Evolutionary conservation across 2,113 vertebrate species (phyloP).

Genomic region (Pomatostomus ruficeps): DNA sequence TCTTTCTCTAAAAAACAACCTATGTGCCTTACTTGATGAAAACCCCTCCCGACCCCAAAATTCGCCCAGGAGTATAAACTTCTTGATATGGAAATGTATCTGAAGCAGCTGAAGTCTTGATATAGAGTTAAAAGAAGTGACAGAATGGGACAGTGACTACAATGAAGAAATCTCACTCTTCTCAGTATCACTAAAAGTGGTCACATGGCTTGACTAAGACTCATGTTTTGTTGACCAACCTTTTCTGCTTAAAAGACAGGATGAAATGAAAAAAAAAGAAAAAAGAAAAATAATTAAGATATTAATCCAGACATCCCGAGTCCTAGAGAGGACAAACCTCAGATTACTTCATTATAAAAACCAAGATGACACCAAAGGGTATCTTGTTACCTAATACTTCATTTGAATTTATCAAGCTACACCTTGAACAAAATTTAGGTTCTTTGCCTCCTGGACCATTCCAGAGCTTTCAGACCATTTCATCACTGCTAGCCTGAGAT

Average conservation of each 20-base stretch:
- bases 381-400: background rate
- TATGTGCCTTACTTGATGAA: background rate
- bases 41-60: background rate
- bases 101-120: background rate
- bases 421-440: background rate
- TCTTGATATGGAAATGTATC: background rate
- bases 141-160: background rate
- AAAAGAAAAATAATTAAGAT: background rate
- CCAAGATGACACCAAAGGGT: background rate
- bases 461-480: background rate
- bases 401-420: background rate
- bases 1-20: background rate
- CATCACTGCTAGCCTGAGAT: background rate
- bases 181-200: background rate
- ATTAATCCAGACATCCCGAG: background rate
- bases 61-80: background rate
- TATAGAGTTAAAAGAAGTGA: background rate
- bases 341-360: background rate
- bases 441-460: background rate
- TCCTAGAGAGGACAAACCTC: background rate
- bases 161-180: background rate
- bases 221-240: background rate
- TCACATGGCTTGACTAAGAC: background rate
- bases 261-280: background rate
- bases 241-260: background rate